Evolutionary conservation across 2,888 invertebrate genomes (phyloP).

Genomic region (Drepanosiphum platanoidis): DNA sequence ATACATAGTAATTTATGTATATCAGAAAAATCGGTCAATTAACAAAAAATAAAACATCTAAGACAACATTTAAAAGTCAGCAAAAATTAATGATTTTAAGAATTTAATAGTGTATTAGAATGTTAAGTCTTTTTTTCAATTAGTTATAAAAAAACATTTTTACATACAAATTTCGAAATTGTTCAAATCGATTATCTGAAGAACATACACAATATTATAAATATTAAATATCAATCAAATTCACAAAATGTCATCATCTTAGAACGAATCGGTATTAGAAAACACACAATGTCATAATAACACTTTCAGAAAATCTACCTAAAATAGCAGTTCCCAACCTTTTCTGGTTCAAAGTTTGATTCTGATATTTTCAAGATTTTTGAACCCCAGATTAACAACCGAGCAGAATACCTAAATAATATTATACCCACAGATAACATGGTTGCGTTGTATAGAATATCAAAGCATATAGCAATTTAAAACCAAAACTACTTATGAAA

Average conservation of each 20-base stretch:
- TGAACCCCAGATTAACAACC: conserved; percentile 53
- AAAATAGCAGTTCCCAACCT: conserved; percentile 61
- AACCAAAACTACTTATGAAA: conserved; percentile 51
- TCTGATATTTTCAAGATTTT: conserved; percentile 54
- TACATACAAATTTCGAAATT: background rate
- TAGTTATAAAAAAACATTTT: background rate
- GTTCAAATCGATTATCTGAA: background rate
- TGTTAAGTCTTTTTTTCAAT: background rate
- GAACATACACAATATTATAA: conserved; percentile 16
- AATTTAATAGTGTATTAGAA: background rate
- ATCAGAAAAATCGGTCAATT: background rate
- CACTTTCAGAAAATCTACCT: conserved; percentile 56
- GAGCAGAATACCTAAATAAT: conserved; percentile 60
- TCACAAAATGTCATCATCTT: conserved; percentile 14
- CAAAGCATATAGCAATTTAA: conserved; percentile 55
- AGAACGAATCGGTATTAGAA: conserved; percentile 25
- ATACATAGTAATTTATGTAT: background rate
- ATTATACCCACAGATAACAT: conserved; percentile 46
- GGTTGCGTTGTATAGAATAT: conserved; percentile 49
- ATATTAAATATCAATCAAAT: conserved; percentile 36
- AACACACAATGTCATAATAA: conserved; percentile 28
- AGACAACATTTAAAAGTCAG: background rate
- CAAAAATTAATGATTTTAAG: background rate
- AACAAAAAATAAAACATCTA: background rate
- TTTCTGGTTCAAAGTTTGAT: conserved; percentile 52